Conservation (phyloP, 2,113 vertebrate genomes). For the Cololabis saira region DNA sequence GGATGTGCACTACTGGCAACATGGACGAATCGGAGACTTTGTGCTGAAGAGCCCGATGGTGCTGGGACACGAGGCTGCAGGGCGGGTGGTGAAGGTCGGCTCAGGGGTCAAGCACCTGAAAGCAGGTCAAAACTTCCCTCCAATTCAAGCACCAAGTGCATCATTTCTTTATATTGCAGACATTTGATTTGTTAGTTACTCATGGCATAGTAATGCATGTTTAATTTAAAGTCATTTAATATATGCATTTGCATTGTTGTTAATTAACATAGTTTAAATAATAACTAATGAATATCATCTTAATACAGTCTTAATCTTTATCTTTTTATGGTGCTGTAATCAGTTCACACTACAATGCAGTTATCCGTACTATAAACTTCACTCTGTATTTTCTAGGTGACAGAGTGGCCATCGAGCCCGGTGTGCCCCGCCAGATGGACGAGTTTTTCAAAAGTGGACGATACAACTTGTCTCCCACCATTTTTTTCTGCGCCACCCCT, state of each 20-base stretch:
- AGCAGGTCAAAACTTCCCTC: slow-evolving; percentile 76
- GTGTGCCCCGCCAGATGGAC: slow-evolving; percentile 87
- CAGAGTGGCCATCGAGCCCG: slow-evolving; percentile 93
- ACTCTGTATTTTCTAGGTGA: slow-evolving; percentile 81
- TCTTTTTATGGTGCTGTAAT: background rate
- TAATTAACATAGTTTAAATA: background rate
- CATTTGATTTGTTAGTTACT: too few relatives aligned
- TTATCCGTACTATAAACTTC: background rate
- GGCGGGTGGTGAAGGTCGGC: slow-evolving; percentile 89
- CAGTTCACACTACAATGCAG: background rate
- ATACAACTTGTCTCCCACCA: slow-evolving; percentile 92
- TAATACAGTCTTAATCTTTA: background rate
- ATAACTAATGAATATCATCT: background rate
- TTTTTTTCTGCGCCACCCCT: slow-evolving; percentile 96
- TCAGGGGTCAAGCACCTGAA: slow-evolving; percentile 87
- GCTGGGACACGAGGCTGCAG: slow-evolving; percentile 92
- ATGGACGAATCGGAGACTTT: slow-evolving; percentile 90
- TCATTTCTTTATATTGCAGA: too few relatives aligned
- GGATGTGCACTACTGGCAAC: slow-evolving; percentile 95
- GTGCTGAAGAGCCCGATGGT: slow-evolving; percentile 91
- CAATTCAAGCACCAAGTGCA: too few relatives aligned
- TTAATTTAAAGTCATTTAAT: background rate
- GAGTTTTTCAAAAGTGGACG: slow-evolving; percentile 91
- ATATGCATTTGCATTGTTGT: background rate
- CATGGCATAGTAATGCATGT: too few relatives aligned